Base-by-base conservation (phyloP, 2,888 invertebrate species). In the Lypha dubia region DNA sequence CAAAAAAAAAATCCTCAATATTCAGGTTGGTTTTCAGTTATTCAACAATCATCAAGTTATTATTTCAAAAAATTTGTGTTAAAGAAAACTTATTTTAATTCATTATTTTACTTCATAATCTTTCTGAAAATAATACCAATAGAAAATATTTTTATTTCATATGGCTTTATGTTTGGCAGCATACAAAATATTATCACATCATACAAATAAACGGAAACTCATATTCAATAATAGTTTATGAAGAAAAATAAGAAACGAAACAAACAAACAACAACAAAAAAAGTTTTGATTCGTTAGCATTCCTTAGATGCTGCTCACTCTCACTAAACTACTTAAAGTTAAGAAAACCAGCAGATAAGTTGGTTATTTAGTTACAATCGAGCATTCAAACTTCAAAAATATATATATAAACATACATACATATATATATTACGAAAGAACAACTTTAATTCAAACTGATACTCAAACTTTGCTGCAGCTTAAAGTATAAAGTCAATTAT, bases 401-500 rank as follows among this genome's bases (percentile, higher is more conserved):
- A 38, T 32, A 6, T 32, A 32, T 32, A 32, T 38, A 35, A 32
- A 62, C 38, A 60, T 32, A 0, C 3, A 60, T 3, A 13, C 1
- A 11, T 22, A 24, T 0, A 49, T 22, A n/a, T 22, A 49, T 2
- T 2, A 56, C 1, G 20, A 51, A 56, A 9, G 2, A 24, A 17
- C 32, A 76, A 67, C 32, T 73, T 41, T 58, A 65, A 67, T 58
- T 73, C 49, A 67, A 67, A 73, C 71, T 73, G 56, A 71, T 79
- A 65, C 73, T 38, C 32, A 24, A 60, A 58, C 58, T 67, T n/a
- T 67, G 49, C 49, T 65, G 56, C 35, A 68, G 49, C 70, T 79
- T 75, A 51, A 83, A 70, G 46, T 46, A 79, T 62, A 74, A 68
- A 83, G 79, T 79, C 83, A 83, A 83, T 83, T 83, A 83, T 79